phyloP scores from a whole-genome alignment of 1,140 invertebrate genomes.

The Eriocheir sinensis region DNA sequence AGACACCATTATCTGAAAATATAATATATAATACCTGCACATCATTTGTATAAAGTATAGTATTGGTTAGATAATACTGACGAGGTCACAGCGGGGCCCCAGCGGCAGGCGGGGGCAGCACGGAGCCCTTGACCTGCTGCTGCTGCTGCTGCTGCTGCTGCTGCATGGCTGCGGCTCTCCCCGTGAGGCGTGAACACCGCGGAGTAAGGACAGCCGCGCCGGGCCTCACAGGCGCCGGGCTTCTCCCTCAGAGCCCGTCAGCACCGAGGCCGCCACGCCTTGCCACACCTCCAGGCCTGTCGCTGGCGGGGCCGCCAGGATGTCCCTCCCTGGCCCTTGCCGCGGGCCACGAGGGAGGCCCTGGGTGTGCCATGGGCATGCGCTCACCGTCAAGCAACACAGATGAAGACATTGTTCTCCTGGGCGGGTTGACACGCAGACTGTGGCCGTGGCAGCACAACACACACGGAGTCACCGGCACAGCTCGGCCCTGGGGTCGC shows the following conservation, averaged over 20 bases:
- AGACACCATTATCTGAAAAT: not conserved
- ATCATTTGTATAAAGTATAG: slow-evolving; percentile 1
- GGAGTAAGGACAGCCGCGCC: not conserved
- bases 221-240: not conserved
- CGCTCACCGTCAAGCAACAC: not conserved
- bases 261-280: not conserved
- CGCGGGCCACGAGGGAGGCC: not conserved
- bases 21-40: slow-evolving; percentile 26
- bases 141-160: no score
- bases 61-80: slow-evolving; percentile 26
- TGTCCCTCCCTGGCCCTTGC: not conserved
- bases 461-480: no score
- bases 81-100: not conserved
- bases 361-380: not conserved
- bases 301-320: not conserved
- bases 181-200: not conserved
- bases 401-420: not conserved
- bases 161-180: not conserved
- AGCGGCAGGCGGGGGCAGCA: not conserved
- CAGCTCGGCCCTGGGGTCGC: no score
- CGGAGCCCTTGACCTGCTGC: not conserved
- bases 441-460: no score
- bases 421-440: not conserved
- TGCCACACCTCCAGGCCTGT: not conserved
- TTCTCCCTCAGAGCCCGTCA: not conserved